phyloP scores from a whole-genome alignment of 2,797 vertebrate genomes.

The Chelon labrosus region DNA sequence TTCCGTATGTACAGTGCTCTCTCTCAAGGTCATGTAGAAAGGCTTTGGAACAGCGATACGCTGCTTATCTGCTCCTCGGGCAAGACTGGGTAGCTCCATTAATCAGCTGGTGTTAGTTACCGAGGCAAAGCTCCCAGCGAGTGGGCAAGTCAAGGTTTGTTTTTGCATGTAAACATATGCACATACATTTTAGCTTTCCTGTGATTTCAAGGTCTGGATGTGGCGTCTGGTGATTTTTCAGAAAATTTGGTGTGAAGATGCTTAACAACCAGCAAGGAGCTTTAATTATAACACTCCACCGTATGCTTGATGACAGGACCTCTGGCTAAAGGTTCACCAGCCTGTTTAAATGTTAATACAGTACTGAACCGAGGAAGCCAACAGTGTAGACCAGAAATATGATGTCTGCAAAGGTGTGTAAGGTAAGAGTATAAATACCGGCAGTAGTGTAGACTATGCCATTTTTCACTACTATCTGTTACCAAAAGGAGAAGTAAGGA shows the following conservation, averaged over 20 bases:
- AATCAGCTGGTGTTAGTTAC: conserved; percentile 79
- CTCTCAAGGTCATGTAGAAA: conserved; percentile 78
- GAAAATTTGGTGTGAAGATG: conserved; percentile 20
- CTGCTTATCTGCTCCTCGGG: conserved; percentile 81
- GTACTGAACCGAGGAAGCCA: background rate
- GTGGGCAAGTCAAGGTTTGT: conserved; percentile 67
- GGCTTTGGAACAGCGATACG: conserved; percentile 66
- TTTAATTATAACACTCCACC: background rate
- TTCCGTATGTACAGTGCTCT: conserved; percentile 76
- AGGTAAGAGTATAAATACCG: conserved; percentile 19
- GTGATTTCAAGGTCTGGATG: conserved; percentile 66
- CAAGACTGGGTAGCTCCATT: conserved; percentile 74
- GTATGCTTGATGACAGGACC: conserved; percentile 3
- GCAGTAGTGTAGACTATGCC: conserved; percentile 15
- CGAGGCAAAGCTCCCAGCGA: conserved; percentile 54
- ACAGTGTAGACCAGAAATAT: background rate
- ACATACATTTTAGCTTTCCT: conserved; percentile 68
- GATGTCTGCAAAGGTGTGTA: background rate
- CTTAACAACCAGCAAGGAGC: conserved; percentile 3
- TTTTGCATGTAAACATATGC: conserved; percentile 77
- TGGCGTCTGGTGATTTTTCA: conserved; percentile 14
- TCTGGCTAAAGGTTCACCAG: conserved; percentile 4
- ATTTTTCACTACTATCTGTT: conserved; percentile 24
- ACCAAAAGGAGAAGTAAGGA: conserved; percentile 24
- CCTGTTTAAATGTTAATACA: conserved; percentile 9